Evolutionary conservation across 2,888 invertebrate species (phyloP).

Genomic region (Epinotia nisella): DNA sequence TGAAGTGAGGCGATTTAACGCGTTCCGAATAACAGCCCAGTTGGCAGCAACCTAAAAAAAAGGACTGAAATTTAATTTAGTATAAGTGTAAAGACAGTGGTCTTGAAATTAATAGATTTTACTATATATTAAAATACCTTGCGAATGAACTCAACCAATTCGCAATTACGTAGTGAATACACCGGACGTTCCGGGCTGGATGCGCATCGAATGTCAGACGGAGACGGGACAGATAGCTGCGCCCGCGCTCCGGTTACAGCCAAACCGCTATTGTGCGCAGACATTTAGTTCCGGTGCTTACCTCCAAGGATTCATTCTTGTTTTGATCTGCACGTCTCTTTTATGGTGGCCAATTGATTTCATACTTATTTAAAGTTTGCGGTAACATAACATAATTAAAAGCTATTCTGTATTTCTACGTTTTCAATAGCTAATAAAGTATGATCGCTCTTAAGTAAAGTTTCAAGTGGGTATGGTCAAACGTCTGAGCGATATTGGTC

Average conservation of each 20-base stretch:
- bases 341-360: slow-evolving; percentile 17
- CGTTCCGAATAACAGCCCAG: no score
- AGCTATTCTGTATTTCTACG: neutral
- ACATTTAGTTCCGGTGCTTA: slow-evolving; percentile 71
- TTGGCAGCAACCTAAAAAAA: no score
- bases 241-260: slow-evolving; percentile 70
- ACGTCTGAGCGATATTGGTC: no score
- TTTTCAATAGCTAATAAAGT: no score
- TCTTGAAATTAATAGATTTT: no score
- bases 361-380: slow-evolving; percentile 8
- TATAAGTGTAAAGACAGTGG: no score
- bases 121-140: neutral
- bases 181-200: slow-evolving; percentile 51
- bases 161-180: slow-evolving; percentile 42
- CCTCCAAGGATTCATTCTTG: slow-evolving; percentile 32
- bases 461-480: no score
- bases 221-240: slow-evolving; percentile 51
- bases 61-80: no score
- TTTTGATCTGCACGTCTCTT: slow-evolving; percentile 40
- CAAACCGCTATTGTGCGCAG: slow-evolving; percentile 72
- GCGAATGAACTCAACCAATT: slow-evolving; percentile 13
- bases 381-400: neutral
- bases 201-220: slow-evolving; percentile 66
- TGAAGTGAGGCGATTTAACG: no score
- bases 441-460: no score